Base-by-base conservation (phyloP, 2,888 invertebrate species). In the Drosophila eohydei region DNA sequence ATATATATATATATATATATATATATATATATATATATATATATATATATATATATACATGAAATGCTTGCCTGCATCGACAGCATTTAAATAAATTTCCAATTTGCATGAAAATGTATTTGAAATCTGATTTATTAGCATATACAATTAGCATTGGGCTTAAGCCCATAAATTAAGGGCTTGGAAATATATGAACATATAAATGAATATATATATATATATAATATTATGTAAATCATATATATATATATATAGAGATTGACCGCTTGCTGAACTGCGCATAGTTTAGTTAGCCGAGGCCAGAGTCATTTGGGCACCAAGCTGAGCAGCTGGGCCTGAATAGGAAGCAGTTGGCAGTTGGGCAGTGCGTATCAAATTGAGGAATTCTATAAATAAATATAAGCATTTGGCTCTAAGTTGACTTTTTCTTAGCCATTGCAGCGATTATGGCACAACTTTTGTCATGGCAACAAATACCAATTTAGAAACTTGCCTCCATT, bases 371-470 rank as follows among this genome's bases (percentile, higher is more conserved):
- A 52, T 68, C 51, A 57, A 59, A 51, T 71, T 54, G 68, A 51
- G 48, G 59, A 71, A 71, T 71, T 76, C 67, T 78, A 78, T 78
- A 80, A 80, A 80, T 78, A 76, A 81, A 64, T 69, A 66, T 71
- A 60, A 71, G 60, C 58, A 60, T 75, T 80, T 65, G 65, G 71
- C 55, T 52, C 38, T 38, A 30, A 38, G 46, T 63, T 80, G 76
- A 71, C 71, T 65, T 60, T 44, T 57, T 44, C 59, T 41, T 55
- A 50, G 4, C 62, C 48, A 71, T 58, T 75, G 68, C 43, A 65
- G 60, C 63, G 71, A 78, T 87, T 81, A 74, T 78, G 79, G 66
- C 66, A 30, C 40, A 76, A 88, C 71, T 79, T 88, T 88, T 81
- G 68, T 70, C 82, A 78, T 84, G 70, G 76, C 28, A 77, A 77